A percentile compares a stretch with the other conserved stretches of the same genome.
phyloP scores from a whole-genome alignment of 2,888 invertebrate species.

The Lasiommata megera region DNA sequence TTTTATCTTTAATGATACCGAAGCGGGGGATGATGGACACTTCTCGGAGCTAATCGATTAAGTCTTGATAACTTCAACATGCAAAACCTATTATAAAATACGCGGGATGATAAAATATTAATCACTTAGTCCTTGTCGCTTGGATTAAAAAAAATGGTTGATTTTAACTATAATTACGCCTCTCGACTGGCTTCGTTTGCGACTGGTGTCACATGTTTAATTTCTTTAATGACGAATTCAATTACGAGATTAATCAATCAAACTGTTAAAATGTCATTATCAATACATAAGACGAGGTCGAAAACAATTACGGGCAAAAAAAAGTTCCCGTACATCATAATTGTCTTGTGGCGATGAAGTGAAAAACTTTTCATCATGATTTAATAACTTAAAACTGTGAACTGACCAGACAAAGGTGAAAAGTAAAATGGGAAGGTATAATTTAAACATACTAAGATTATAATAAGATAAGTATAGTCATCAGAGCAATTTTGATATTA shows the following conservation, averaged over 20 bases:
- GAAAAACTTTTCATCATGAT: conserved; percentile 4
- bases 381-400: neutral
- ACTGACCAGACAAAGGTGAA: neutral
- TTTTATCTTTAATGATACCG: conserved; percentile 66
- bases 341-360: neutral
- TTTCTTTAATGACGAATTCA: conserved; percentile 31
- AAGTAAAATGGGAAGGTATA: neutral
- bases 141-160: conserved; percentile 21
- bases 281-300: conserved; percentile 8
- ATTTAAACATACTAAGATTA: neutral
- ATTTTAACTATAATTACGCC: conserved; percentile 27
- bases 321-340: neutral
- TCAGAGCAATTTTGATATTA: no score
- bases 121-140: conserved; percentile 26
- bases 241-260: conserved; percentile 31
- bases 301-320: conserved; percentile 11
- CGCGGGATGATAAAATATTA: conserved; percentile 28
- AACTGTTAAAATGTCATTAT: conserved; percentile 27
- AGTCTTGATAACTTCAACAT: conserved; percentile 40
- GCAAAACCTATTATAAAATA: conserved; percentile 37
- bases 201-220: conserved; percentile 24
- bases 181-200: conserved; percentile 12
- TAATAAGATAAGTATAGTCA: no score
- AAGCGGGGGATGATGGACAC: conserved; percentile 43
- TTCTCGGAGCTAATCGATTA: conserved; percentile 61